These are phyloP conservation scores for Raja brachyura DNA, from an alignment of 2,113 vertebrate species.

Conservation along the genomic window DNA sequence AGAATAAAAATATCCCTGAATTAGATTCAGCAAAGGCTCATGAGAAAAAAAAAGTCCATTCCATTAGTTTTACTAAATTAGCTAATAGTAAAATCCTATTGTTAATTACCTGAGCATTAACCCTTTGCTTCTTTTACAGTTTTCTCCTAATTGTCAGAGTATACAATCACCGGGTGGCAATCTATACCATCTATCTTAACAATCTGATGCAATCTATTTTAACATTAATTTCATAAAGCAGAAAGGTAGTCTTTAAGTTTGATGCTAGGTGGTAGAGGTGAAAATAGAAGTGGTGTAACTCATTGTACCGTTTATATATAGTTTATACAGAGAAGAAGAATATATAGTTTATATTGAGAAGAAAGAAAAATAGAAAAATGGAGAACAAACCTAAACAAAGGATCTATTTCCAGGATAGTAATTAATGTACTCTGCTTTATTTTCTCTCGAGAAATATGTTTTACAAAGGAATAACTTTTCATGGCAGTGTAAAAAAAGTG, in stretches of 20 bases:
- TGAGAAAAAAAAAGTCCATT: not conserved
- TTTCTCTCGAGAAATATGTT: not conserved
- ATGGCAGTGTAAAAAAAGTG: not conserved
- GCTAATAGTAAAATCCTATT: too few species aligned
- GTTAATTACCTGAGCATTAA: too few species aligned
- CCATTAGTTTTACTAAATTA: too few species aligned
- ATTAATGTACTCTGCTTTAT: not conserved
- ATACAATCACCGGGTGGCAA: too few species aligned
- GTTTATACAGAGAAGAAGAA: too few species aligned
- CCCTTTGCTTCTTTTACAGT: too few species aligned
- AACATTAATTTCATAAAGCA: not conserved
- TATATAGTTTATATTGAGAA: too few species aligned
- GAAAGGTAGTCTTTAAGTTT: not conserved
- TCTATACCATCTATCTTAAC: too few species aligned
- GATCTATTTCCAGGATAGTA: not conserved
- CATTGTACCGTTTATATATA: not conserved
- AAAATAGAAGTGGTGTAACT: not conserved
- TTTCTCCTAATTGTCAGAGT: too few species aligned
- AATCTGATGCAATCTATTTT: not conserved
- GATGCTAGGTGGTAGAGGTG: not conserved
- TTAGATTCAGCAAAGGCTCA: not conserved
- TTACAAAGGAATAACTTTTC: not conserved
- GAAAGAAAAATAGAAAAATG: too few species aligned
- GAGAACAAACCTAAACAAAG: not conserved
- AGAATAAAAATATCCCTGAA: not conserved